phyloP scores from a whole-genome alignment of 2,797 vertebrate genomes.

The Pampus argenteus region DNA sequence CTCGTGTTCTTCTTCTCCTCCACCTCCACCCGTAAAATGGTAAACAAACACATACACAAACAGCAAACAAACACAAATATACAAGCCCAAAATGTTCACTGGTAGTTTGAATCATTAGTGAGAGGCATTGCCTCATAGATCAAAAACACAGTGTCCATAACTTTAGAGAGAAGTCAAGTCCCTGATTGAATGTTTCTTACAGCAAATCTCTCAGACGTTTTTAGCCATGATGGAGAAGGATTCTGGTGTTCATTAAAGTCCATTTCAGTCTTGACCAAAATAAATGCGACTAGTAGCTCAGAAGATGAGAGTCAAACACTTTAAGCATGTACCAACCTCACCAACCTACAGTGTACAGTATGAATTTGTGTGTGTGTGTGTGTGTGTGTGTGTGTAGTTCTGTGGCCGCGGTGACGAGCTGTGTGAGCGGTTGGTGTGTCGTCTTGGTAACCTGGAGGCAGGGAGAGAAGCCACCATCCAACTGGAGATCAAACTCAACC shows the following conservation, averaged over 20 bases:
- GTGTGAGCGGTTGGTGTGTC: slow-evolving; percentile 90
- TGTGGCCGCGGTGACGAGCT: slow-evolving; percentile 86
- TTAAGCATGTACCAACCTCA: background rate
- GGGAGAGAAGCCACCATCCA: slow-evolving; percentile 89
- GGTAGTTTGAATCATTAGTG: background rate
- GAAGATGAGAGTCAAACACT: no score
- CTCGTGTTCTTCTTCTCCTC: slow-evolving; percentile 89
- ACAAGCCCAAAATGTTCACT: background rate
- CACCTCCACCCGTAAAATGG: slow-evolving; percentile 87
- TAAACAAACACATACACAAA: slow-evolving; percentile 65
- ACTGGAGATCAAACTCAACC: slow-evolving; percentile 89
- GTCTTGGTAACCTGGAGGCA: slow-evolving; percentile 90
- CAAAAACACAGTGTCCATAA: background rate
- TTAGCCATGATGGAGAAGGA: no score
- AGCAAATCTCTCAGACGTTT: no score
- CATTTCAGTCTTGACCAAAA: no score
- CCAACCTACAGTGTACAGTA: background rate
- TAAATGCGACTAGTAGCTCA: no score
- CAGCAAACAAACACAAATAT: background rate
- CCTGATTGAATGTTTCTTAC: no score
- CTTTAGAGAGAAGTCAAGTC: no score
- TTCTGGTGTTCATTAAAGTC: no score
- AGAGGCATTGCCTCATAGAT: background rate
- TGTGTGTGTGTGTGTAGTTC: slow-evolving; percentile 79
- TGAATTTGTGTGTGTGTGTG: slow-evolving; percentile 10